Evolutionary conservation across 2,888 invertebrate genomes (phyloP), one percentile per base, ranked within the genome.

Genomic region (Pseudococcus viburni): DNA sequence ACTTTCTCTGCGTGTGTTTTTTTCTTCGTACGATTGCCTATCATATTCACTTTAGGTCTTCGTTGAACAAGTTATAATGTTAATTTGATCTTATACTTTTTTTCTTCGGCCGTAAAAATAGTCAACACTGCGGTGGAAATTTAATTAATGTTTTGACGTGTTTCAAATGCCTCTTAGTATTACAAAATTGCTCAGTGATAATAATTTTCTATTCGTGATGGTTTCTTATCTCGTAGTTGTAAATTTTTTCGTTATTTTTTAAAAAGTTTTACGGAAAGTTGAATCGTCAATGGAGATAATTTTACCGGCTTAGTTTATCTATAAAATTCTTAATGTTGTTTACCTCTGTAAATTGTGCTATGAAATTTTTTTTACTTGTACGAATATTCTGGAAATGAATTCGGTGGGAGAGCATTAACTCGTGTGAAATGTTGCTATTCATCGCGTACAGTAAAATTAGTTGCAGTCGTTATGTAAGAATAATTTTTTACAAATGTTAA

Each of bases 91-190:
- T 73, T 12, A 2, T 11, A 7, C 19, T 26, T 26, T 73, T 15
- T 73, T 73, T 12, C 64, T 11, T 64, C 19, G 22, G 64, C 19
- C 22, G 64, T 64, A 19, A 33, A 64, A 33, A 59, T 59, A 59
- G 59, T 59, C 59, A 59, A 59, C 26, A 33, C 68, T 33, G 68
- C 26, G 22, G 12, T 73, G 1, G n/a, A 73, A 73, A 73, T 73
- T 73, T 73, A 73, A 73, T 73, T 73, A 73, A 33, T 73, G 33
- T 73, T 73, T 64, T 73, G 12, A 73, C 6, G 59, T 19, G 59
- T 33, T 59, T 59, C 11, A 59, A 19, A 59, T 51, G 51, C 51
- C 51, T 55, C 59, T 19, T 19, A 59, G 5, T 55, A 5, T 19
- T 59, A 59, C n/a, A 19, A 59, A 19, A 19, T 59, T 11, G 6